These are phyloP conservation scores for Psylliodes chrysocephalus DNA, from an alignment of 2,888 invertebrate genomes.

Conservation along the genomic window DNA sequence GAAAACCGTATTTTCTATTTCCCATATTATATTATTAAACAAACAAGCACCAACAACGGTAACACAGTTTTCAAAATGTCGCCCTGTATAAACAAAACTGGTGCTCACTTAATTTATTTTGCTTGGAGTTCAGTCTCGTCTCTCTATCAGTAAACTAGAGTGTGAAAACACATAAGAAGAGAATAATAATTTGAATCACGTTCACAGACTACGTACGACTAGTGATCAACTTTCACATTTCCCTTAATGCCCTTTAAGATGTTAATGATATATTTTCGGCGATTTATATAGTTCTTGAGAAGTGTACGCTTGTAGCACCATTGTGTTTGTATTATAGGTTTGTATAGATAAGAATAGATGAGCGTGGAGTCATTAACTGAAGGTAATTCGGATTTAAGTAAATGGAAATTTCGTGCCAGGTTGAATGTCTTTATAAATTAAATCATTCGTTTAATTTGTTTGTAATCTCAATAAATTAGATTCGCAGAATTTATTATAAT, in stretches of 20 bases:
- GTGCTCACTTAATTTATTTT: neutral
- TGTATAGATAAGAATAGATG: neutral
- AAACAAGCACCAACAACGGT: too few species aligned
- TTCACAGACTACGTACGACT: conserved; percentile 43
- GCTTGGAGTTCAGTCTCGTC: neutral
- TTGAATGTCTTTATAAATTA: conserved; percentile 1
- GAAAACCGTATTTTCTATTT: too few species aligned
- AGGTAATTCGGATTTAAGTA: conserved; percentile 1
- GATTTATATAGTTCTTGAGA: conserved; percentile 33
- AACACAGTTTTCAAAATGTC: too few species aligned
- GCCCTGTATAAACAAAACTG: neutral
- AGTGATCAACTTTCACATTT: conserved; percentile 50
- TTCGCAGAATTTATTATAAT: too few species aligned
- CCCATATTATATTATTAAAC: too few species aligned
- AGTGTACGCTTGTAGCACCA: conserved; percentile 7
- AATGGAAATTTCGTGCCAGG: conserved; percentile 5
- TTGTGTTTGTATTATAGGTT: neutral
- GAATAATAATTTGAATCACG: conserved; percentile 37
- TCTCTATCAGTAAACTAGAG: neutral
- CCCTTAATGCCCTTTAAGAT: conserved; percentile 47
- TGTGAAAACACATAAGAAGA: conserved; percentile 16
- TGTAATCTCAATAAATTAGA: too few species aligned
- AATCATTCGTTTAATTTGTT: too few species aligned
- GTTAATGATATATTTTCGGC: conserved; percentile 48
- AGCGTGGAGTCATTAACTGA: neutral